Conservation (phyloP, 1,140 invertebrate species). For the Gryon sp. region DNA sequence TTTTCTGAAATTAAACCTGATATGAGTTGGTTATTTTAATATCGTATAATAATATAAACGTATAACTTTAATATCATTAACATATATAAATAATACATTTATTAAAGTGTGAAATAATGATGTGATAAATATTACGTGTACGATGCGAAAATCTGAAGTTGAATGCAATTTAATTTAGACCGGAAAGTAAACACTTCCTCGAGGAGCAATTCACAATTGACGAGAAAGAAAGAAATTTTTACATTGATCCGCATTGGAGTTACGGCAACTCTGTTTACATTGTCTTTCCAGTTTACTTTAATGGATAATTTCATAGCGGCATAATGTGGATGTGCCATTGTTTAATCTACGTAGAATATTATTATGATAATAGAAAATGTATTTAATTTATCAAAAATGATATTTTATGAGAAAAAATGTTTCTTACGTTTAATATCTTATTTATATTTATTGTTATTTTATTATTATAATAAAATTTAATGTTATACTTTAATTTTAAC, state of each 20-base stretch:
- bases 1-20: too few species aligned
- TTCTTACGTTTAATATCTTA: too few species aligned
- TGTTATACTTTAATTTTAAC: too few species aligned
- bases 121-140: slow-evolving; percentile 58
- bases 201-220: slow-evolving; percentile 29
- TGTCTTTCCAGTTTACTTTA: background rate
- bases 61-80: slow-evolving; percentile 17
- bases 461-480: too few species aligned
- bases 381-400: too few species aligned
- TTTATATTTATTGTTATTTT: too few species aligned
- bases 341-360: too few species aligned
- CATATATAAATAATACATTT: slow-evolving; percentile 57
- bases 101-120: slow-evolving; percentile 62
- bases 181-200: slow-evolving; percentile 57
- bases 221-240: slow-evolving; percentile 25
- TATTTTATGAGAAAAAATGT: too few species aligned
- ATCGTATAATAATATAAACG: background rate
- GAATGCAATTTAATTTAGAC: slow-evolving; percentile 41
- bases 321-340: too few species aligned
- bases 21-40: too few species aligned
- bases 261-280: background rate
- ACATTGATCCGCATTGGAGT: background rate
- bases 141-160: slow-evolving; percentile 49
- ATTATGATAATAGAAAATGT: too few species aligned
- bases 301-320: too few species aligned